These are phyloP conservation scores for Macrosoma leucophasiata DNA, from an alignment of 2,888 invertebrate genomes.

Conservation along the genomic window DNA sequence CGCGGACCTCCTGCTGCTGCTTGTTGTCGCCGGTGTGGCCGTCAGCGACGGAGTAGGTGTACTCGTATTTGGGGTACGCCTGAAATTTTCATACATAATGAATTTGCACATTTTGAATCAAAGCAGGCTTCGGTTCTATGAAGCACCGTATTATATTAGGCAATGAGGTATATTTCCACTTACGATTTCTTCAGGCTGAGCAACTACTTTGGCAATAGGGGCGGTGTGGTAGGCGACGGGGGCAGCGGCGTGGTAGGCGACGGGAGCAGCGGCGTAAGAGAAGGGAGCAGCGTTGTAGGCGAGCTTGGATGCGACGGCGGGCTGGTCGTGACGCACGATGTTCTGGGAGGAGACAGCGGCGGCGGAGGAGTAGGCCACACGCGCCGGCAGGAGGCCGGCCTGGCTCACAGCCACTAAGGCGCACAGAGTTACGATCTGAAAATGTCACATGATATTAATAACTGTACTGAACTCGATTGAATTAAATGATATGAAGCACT, in stretches of 20 bases:
- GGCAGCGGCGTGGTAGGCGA: slow-evolving; percentile 28
- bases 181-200: slow-evolving; percentile 31
- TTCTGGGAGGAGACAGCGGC: slow-evolving; percentile 47
- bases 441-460: slow-evolving; percentile 18
- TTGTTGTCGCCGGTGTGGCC: slow-evolving; percentile 75
- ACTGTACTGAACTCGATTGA: not conserved
- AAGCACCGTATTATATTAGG: not conserved
- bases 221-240: slow-evolving; percentile 34
- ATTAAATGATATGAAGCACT: not conserved
- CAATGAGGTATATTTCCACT: slow-evolving; percentile 14
- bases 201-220: slow-evolving; percentile 29
- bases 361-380: slow-evolving; percentile 48
- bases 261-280: slow-evolving; percentile 31
- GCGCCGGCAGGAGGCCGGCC: slow-evolving; percentile 45
- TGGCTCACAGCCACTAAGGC: slow-evolving; percentile 54
- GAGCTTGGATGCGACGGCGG: slow-evolving; percentile 31
- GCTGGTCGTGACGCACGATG: slow-evolving; percentile 53
- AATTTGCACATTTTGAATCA: not conserved
- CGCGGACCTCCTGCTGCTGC: slow-evolving; percentile 68
- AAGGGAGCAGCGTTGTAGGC: slow-evolving; percentile 31
- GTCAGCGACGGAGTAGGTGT: slow-evolving; percentile 73
- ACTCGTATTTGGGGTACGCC: slow-evolving; percentile 67
- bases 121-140: no score
- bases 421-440: slow-evolving; percentile 51
- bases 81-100: slow-evolving; percentile 24